Evolutionary conservation across 2,888 invertebrate genomes (phyloP).

Genomic region (Polyommatus iphigenia): DNA sequence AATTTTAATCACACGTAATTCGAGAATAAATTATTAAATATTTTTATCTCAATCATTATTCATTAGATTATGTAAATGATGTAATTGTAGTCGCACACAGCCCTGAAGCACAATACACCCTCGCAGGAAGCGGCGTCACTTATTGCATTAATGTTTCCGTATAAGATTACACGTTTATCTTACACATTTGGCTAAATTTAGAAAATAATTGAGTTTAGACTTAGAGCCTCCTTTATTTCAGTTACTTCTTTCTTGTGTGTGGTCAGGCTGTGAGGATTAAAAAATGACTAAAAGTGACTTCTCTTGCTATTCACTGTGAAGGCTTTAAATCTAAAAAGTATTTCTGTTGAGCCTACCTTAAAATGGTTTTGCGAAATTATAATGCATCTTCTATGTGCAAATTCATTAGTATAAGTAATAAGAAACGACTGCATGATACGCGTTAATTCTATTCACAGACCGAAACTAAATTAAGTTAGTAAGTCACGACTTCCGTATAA

Average conservation of each 20-base stretch:
- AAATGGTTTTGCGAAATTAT: not conserved
- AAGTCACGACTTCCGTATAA: not conserved
- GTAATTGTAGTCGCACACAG: slow-evolving; percentile 12
- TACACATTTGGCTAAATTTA: slow-evolving; percentile 4
- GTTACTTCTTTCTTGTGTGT: not conserved
- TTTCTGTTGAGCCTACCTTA: not conserved
- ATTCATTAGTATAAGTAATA: not conserved
- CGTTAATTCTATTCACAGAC: not conserved
- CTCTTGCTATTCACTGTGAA: too few relatives aligned
- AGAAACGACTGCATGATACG: not conserved
- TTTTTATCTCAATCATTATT: not conserved
- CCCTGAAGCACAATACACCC: slow-evolving; percentile 25
- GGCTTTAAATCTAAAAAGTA: too few relatives aligned
- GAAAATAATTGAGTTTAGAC: slow-evolving; percentile 5
- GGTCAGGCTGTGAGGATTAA: not conserved
- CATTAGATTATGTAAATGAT: slow-evolving; percentile 23
- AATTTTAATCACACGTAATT: not conserved
- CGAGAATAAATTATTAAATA: not conserved
- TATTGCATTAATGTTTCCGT: slow-evolving; percentile 30
- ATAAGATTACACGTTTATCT: slow-evolving; percentile 4
- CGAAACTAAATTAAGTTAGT: not conserved
- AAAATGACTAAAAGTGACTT: too few relatives aligned
- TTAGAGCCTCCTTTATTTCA: not conserved
- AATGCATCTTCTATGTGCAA: too few relatives aligned
- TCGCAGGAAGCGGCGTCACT: slow-evolving; percentile 22